Evolutionary conservation across 2,888 invertebrate species (phyloP), one percentile per base, ranked within the genome.

Genomic region (Drosophila koepferae): DNA sequence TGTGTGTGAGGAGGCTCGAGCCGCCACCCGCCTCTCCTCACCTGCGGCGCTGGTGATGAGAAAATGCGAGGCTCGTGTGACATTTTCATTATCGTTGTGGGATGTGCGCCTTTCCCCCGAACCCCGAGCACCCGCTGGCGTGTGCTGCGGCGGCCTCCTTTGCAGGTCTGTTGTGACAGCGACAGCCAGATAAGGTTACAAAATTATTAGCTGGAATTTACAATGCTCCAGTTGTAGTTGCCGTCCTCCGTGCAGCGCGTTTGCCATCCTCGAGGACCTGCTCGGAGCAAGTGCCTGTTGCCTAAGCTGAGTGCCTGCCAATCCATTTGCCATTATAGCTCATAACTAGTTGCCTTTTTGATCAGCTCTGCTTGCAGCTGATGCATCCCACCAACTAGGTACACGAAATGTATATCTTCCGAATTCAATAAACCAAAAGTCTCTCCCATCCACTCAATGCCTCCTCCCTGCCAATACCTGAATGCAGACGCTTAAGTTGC

Each of bases 11-110:
- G 55, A 54, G 20, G 43, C 43, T 12, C 43, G 43, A 43, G 62
- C 41, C 43, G 63, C 38, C 48, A 8, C 28, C 9, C 49, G 23
- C 5, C 14, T 54, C 46, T 14, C 31, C 54, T 34, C 31, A 31
- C 40, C 48, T 10, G 31, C 36, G 14, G 7, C 23, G 63, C 67
- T 70, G 82, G 81, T 91, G 90, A 91, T 91, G 91, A 86, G 91
- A 91, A 91, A 90, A 91, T 91, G 91, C 90, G 91, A 90, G 89
- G 90, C 91, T 91, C 89, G 86, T 89, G 90, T 91, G 91, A 91
- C 91, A 91, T 90, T 91, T 91, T 91, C 91, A 91, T 91, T 91
- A 91, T 91, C 89, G 90, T 89, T 86, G 86, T 85, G 87, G 87
- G 83, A 82, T 89, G 85, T 90, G 88, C 82, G 81, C 81, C 77